These are phyloP conservation scores for Caenorhabditis auriculariae DNA, from an alignment of 2,888 invertebrate species.

Conservation along the genomic window DNA sequence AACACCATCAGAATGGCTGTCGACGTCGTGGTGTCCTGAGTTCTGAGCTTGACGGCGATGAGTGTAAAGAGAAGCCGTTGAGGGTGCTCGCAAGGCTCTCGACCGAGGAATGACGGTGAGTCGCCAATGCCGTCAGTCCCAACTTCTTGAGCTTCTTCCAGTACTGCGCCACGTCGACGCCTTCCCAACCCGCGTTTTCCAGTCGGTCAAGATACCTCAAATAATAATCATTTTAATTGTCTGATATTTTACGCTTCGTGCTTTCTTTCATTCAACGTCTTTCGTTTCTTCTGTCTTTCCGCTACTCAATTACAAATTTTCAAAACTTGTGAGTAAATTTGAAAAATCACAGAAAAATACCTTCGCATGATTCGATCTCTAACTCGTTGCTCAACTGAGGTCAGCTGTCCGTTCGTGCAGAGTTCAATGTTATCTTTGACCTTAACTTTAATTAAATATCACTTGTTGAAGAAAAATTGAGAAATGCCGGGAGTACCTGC, in stretches of 20 bases:
- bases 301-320: not conserved
- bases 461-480: too few species aligned
- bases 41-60: conserved; percentile 38
- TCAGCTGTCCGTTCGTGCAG: conserved; percentile 18
- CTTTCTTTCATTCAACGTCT: not conserved
- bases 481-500: too few species aligned
- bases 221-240: not conserved
- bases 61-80: conserved; percentile 46
- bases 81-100: conserved; percentile 53
- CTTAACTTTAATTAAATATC: not conserved
- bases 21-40: conserved; percentile 28
- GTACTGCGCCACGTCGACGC: conserved; percentile 71
- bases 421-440: conserved; percentile 27
- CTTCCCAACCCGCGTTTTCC: conserved; percentile 76
- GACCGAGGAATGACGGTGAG: conserved; percentile 46
- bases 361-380: conserved; percentile 55
- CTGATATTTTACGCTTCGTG: not conserved
- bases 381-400: conserved; percentile 45
- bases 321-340: not conserved
- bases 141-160: conserved; percentile 55
- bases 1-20: too few species aligned
- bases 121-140: conserved; percentile 43
- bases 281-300: too few species aligned
- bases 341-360: conserved; percentile 19
- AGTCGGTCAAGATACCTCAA: conserved; percentile 63